These are phyloP conservation scores for Pseudois nayaur DNA, from an alignment of 2,113 vertebrate genomes.

Conservation along the genomic window DNA sequence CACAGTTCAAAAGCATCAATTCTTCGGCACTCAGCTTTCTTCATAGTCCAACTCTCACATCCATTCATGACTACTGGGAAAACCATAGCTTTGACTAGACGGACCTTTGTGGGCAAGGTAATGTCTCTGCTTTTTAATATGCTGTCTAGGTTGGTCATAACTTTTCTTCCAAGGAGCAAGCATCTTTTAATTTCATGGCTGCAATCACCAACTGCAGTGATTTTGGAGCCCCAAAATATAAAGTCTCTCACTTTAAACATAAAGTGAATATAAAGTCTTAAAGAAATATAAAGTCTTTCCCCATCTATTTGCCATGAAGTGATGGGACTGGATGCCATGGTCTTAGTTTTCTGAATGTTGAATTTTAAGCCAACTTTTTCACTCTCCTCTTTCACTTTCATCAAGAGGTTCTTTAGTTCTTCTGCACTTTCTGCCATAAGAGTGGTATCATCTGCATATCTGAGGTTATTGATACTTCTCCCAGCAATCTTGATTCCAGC, in stretches of 20 bases:
- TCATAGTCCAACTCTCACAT: not conserved
- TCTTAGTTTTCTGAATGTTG: not conserved
- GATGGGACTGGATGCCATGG: not conserved
- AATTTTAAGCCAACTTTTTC: not conserved
- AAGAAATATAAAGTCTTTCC: not conserved
- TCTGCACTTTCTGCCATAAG: not conserved
- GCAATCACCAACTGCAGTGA: not conserved
- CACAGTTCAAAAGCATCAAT: not conserved
- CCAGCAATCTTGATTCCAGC: not conserved
- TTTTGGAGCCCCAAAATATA: not conserved
- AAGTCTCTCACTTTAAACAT: not conserved
- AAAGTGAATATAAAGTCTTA: too few species aligned
- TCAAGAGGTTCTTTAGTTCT: not conserved
- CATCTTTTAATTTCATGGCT: not conserved
- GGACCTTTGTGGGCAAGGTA: not conserved
- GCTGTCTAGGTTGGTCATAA: not conserved
- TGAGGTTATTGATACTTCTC: not conserved
- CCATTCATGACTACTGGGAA: not conserved
- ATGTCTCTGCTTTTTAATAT: not conserved
- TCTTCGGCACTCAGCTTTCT: not conserved
- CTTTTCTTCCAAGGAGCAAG: not conserved
- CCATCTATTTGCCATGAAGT: not conserved
- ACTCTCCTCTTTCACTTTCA: not conserved
- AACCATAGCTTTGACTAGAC: not conserved
- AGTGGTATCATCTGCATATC: not conserved